These are phyloP conservation scores for Chiloscyllium punctatum DNA, from an alignment of 2,797 vertebrate species.

Conservation along the genomic window DNA sequence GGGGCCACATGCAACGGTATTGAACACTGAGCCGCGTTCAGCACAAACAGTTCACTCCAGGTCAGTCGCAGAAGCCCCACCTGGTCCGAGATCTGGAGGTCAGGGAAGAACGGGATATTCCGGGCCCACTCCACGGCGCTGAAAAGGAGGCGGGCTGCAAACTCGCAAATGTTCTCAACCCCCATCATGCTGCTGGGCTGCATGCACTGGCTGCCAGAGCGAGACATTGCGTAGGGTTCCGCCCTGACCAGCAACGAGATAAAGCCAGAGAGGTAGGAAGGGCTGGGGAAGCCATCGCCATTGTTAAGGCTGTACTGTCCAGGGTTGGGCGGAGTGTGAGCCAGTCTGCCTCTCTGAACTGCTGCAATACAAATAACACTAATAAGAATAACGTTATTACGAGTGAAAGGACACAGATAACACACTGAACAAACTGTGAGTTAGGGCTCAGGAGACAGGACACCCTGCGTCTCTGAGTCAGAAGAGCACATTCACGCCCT, in stretches of 20 bases:
- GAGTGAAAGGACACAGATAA: no score
- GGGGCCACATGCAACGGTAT: constrained; percentile 77
- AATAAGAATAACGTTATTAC: neutral
- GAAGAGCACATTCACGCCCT: no score
- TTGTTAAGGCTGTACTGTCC: constrained; percentile 70
- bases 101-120: constrained; percentile 81
- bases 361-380: constrained; percentile 52
- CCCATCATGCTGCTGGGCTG: constrained; percentile 80
- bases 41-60: constrained; percentile 80
- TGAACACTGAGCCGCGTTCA: constrained; percentile 77
- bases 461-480: no score
- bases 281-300: constrained; percentile 68
- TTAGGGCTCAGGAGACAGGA: no score
- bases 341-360: constrained; percentile 74
- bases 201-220: constrained; percentile 76
- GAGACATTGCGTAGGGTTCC: constrained; percentile 75
- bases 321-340: constrained; percentile 68
- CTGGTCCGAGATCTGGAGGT: constrained; percentile 78
- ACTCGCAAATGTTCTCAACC: constrained; percentile 79
- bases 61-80: constrained; percentile 72
- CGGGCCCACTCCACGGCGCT: constrained; percentile 73
- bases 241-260: constrained; percentile 74
- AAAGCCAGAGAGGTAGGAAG: constrained; percentile 75
- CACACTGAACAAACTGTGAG: constrained; percentile 43
- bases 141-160: constrained; percentile 60